These are phyloP conservation scores for Acomys russatus DNA, from an alignment of 2,797 vertebrate genomes.

Conservation along the genomic window DNA sequence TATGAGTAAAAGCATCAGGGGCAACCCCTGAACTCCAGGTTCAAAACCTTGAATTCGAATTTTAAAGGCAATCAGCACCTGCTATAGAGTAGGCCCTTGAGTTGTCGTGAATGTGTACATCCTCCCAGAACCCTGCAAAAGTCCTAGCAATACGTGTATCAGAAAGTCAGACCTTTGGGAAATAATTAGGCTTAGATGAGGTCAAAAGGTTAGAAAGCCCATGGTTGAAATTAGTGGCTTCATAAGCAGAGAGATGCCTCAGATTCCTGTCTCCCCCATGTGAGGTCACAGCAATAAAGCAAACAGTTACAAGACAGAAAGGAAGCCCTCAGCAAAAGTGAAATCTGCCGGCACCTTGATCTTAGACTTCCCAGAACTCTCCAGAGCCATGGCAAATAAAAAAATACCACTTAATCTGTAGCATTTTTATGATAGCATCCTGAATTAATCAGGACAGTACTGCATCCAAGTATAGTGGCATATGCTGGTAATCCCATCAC, in stretches of 20 bases:
- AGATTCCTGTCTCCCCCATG: neutral
- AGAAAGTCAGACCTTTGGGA: neutral
- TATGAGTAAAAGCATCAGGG: neutral
- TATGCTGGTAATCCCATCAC: neutral
- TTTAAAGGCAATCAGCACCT: neutral
- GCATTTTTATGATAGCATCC: neutral
- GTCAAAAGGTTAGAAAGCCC: no score
- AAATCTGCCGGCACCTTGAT: neutral
- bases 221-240: neutral
- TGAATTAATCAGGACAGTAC: neutral
- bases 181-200: neutral
- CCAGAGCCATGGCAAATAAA: neutral
- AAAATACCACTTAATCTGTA: neutral
- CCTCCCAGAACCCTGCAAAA: neutral
- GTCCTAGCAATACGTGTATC: neutral
- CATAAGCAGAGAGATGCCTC: neutral
- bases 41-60: constrained; percentile 37
- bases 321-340: neutral
- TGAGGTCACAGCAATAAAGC: neutral
- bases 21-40: neutral
- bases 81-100: neutral
- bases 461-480: neutral
- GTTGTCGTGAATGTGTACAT: neutral
- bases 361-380: neutral
- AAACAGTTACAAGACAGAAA: neutral